Conservation (phyloP, 2,113 vertebrate genomes). For the Crotalus helleri region DNA sequence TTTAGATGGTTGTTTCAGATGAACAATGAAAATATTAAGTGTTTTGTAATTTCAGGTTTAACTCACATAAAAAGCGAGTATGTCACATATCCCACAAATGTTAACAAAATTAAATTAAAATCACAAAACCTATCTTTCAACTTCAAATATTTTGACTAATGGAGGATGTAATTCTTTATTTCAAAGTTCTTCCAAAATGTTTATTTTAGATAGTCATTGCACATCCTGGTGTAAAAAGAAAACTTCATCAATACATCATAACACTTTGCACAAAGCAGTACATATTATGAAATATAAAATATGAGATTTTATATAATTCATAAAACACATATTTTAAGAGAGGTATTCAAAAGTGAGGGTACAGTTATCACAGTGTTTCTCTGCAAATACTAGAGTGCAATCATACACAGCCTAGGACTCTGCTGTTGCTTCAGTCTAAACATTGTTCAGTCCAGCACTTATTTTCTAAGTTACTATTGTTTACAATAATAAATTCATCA, state of each 20-base stretch:
- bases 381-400: neutral
- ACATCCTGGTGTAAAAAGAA: neutral
- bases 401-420: neutral
- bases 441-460: neutral
- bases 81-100: neutral
- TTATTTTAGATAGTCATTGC: neutral
- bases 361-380: neutral
- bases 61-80: neutral
- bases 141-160: neutral
- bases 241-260: neutral
- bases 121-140: neutral
- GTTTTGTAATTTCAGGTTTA: neutral
- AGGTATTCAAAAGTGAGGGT: neutral
- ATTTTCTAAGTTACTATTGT: neutral
- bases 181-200: neutral
- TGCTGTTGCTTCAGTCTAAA: neutral
- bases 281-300: neutral
- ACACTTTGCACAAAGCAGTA: neutral
- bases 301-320: neutral
- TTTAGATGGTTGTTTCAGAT: neutral
- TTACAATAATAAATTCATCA: neutral
- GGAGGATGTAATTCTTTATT: neutral
- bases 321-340: neutral
- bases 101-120: neutral
- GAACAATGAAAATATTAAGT: neutral